Percentiles rank a stretch among this genome's conserved stretches.
Conservation (phyloP, 2,113 vertebrate species). For the Caloenas nicobarica region DNA sequence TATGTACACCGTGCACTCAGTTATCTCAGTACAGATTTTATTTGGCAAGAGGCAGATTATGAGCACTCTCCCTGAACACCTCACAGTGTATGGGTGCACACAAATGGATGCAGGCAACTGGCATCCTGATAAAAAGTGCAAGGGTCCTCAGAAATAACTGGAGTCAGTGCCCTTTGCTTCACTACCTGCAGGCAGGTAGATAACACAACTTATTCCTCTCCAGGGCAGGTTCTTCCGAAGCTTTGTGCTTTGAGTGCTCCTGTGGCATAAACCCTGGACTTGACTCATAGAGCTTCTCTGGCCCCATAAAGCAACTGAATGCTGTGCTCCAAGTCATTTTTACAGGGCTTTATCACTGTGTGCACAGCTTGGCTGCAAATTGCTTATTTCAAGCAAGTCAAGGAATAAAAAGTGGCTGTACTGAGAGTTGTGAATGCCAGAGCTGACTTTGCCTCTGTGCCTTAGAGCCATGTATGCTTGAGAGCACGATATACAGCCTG, state of each 20-base stretch:
- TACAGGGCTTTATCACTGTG: background rate
- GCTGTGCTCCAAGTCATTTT: background rate
- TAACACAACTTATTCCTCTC: background rate
- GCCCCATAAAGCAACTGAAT: background rate
- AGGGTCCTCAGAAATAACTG: background rate
- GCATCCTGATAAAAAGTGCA: background rate
- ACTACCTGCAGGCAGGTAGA: background rate
- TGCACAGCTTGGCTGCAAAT: background rate
- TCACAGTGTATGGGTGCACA: background rate
- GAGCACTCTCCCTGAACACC: background rate
- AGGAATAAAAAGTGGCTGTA: background rate
- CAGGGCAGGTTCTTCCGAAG: background rate
- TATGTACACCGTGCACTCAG: fast-evolving
- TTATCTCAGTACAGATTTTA: background rate
- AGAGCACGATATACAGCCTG: fast-evolving
- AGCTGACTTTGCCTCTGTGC: background rate
- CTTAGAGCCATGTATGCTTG: background rate
- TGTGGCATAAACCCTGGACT: background rate
- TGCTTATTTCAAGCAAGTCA: background rate
- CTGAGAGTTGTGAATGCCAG: background rate
- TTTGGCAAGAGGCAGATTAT: background rate
- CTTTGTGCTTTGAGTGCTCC: background rate
- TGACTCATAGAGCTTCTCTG: fast-evolving
- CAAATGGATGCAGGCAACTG: background rate
- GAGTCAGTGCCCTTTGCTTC: background rate